Evolutionary conservation across 2,888 invertebrate species (phyloP), one percentile per base, ranked within the genome.

Genomic region (Bimastos eiseni): DNA sequence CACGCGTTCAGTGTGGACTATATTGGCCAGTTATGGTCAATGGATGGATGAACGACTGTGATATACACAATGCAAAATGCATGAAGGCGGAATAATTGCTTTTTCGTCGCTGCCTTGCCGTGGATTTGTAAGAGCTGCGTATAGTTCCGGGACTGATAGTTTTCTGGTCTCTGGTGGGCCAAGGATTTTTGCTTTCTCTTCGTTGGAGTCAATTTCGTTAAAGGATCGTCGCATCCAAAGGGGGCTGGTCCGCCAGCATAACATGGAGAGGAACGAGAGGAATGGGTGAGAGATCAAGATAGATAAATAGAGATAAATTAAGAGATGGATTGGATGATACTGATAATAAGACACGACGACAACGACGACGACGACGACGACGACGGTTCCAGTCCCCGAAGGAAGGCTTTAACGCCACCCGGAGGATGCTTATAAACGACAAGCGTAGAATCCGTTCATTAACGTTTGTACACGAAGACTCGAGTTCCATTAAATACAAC

Each of bases 201-300:
- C n/a, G n/a, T n/a, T 70, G 70, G 30, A 70, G n/a, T 70, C 70
- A 70, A 70, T 70, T 70, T 70, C n/a, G 70, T 70, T 70, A 70
- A 70, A n/a, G 70, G n/a, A n/a, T n/a, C 70, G n/a, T 49, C n/a
- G 21, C 21, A 17, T 70, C 30, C 70, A 30, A 30, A 0, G 70
- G 13, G 70, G 8, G 8, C 6, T 70, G 11, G n/a, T 30, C 5
- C 70, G 70, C 5, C 70, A n/a, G n/a, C n/a, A n/a, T n/a, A n/a
- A 70, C 70, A 70, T 70, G 70, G 21, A 44, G 44, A 19, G 17
- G 6, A 13, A 1, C 11, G 44, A 44, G 44, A 44, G 44, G 30
- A 3, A 55, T 3, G 44, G 2, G 19, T 2, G n/a, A 70, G 30
- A 70, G 70, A n/a, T n/a, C 30, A n/a, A 70, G 30, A n/a, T 0